Evolutionary conservation across 2,113 vertebrate species (phyloP), one percentile per base, ranked within the genome.

Genomic region (Hydrochoerus hydrochaeris): DNA sequence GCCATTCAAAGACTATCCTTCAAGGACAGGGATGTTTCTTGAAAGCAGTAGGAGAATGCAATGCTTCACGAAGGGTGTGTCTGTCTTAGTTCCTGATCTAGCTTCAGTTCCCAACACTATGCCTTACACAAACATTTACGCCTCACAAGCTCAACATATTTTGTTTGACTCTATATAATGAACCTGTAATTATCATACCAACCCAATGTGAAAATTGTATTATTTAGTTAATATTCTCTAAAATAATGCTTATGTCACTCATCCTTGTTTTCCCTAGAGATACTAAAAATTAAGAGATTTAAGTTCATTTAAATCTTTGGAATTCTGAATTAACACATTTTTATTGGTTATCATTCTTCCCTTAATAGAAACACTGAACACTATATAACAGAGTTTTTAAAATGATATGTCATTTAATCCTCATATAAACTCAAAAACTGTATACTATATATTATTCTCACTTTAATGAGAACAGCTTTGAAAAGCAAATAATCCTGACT

Each of bases 281-380:
- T 69, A 94, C 26, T 52, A 83, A 41, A 91, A 82, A 85, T 35
- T 60, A 20, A 91, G n/a, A n/a, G n/a, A 97, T 19, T 4, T 19
- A 81, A 90, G 46, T 32, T 71, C 41, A 78, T n/a, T 84, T 57
- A 84, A 80, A 84, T 57, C 67, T 84, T 1, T 84, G 2, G 3
- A 88, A 88, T 90, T 95, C 60, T 93, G 58, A 94, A 85, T 88
- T 52, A 89, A 49, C n/a, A 71, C 1, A 80, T 80, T 63, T 90
- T 60, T 88, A 80, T 80, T 54, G 77, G 24, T 24, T 82, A 63
- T 44, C 26, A 69, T 77, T 35, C 89, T 85, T 92, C 60, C 90
- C 52, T 93, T 84, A 91, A 41, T 69, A 30, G 14, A 69, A 90
- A 92, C 14, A 93, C 41, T 19, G 58, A 92, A 97, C 65, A 85